Evolutionary conservation across 2,113 vertebrate species (phyloP).

Genomic region (Cardinalis cardinalis): DNA sequence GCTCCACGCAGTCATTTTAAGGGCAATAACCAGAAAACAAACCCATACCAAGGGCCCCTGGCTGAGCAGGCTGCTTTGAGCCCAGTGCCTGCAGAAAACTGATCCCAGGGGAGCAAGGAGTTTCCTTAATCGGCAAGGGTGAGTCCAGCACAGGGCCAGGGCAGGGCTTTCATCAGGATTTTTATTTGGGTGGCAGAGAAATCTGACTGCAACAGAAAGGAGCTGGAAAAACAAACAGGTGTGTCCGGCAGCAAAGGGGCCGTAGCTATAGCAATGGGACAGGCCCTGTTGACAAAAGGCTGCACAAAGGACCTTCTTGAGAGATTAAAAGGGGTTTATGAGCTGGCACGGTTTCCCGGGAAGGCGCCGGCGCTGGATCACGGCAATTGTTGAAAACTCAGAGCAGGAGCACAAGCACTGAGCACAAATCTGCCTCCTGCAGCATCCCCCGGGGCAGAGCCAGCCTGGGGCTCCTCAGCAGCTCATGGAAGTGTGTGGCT

Average conservation of each 20-base stretch:
- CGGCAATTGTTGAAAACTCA: background rate
- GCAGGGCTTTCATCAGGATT: background rate
- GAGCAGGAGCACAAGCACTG: fast-evolving
- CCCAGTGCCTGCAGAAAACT: background rate
- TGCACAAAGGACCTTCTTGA: slow-evolving; percentile 31
- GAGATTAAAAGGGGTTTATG: background rate
- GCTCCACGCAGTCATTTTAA: fast-evolving
- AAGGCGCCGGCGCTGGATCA: background rate
- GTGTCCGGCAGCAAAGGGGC: slow-evolving; percentile 22
- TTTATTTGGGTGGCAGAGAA: slow-evolving; percentile 26
- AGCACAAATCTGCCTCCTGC: background rate
- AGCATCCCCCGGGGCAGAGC: fast-evolving
- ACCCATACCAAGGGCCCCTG: fast-evolving
- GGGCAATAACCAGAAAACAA: background rate
- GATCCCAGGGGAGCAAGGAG: background rate
- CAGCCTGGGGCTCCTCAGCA: background rate
- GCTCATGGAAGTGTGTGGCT: fast-evolving
- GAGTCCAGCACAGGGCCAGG: background rate
- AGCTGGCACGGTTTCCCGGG: slow-evolving; percentile 1
- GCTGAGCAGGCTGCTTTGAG: background rate
- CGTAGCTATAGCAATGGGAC: slow-evolving; percentile 58
- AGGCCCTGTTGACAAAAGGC: slow-evolving; percentile 57
- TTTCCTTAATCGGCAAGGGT: background rate
- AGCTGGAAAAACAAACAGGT: slow-evolving; percentile 68
- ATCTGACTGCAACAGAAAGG: slow-evolving; percentile 1